Base-by-base conservation (phyloP, 37 sponge, comb jelly and placozoan genomes). In the Oscarella lobularis region DNA sequence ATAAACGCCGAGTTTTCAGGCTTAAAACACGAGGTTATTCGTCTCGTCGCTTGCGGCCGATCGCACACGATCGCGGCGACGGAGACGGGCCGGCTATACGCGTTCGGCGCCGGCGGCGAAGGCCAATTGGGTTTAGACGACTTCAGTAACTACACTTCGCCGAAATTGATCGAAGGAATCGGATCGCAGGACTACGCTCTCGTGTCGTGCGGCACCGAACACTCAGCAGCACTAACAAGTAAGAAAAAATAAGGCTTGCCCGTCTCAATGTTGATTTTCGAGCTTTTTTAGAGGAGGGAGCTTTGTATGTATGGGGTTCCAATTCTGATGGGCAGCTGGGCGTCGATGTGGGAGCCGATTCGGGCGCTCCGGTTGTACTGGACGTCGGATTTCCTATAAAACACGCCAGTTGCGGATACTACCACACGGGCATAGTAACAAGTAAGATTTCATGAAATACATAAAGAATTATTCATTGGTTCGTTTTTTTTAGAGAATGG, bases 141-240 rank as follows among this genome's bases (percentile, higher is more conserved):
- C 9, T 27, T 48, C 9, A 9, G 20, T 27, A 48, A 48, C 20
- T 9, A 27, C 60, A 48, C 9, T 20, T 9, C 60, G 20, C 60
- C 60, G 60, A 9, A 48, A 27, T 20, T 9, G 14, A 48, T 48
- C 20, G 60, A 48, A 9, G 20, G 14, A 48, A 20, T 48, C 9
- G 60, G 60, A 48, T 27, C 9, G 20, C 60, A 48, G 60, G 14
- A 48, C 9, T 48, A 48, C 60, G 20, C 9, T 27, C 9, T 48
- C 14, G 14, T 48, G 9, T 48, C 60, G 14, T 48, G 60, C 60
- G 60, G 60, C 9, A 48, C 60, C 60, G 60, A 48, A 48, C 60
- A 48, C 60, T 48, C 60, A 48, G 60, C 60, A 9, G 60, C 60
- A 27, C 60, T 48, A 48, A 48, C 60, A 48, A 48, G 60, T 48